These are phyloP conservation scores for Marcusenius ussheri DNA, from an alignment of 2,113 vertebrate genomes.

Conservation along the genomic window DNA sequence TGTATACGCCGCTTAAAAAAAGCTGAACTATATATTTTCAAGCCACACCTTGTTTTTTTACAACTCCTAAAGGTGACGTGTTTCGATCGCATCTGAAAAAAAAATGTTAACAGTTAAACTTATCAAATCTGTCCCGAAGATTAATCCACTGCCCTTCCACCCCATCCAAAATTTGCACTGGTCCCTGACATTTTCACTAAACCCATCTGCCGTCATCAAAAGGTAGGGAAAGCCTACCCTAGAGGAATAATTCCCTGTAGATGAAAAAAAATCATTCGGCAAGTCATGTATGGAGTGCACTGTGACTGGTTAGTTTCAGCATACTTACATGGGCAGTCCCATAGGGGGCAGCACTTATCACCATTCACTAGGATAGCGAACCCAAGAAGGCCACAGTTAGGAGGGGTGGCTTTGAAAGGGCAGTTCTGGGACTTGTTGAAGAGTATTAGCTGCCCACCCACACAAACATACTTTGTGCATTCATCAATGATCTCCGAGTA, in stretches of 20 bases:
- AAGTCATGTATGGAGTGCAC: not conserved
- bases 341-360: constrained; percentile 88
- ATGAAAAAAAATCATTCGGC: not conserved
- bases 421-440: constrained; percentile 88
- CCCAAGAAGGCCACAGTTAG: constrained; percentile 84
- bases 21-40: not conserved
- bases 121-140: not conserved
- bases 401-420: constrained; percentile 65
- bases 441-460: constrained; percentile 79
- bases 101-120: not conserved
- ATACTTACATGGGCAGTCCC: constrained; percentile 92
- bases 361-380: constrained; percentile 77
- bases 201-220: not conserved
- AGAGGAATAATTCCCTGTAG: not conserved
- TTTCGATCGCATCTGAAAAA: not conserved
- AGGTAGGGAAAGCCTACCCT: not conserved
- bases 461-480: constrained; percentile 83
- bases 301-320: not conserved
- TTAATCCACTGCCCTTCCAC: not conserved
- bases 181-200: not conserved
- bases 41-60: not conserved
- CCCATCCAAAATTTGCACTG: not conserved
- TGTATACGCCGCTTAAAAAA: not conserved
- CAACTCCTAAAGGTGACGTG: not conserved
- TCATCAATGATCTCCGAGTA: constrained; percentile 68